Conservation (phyloP, 92 coral and sea anemone genomes). For the Umimayanthus kanabou region DNA sequence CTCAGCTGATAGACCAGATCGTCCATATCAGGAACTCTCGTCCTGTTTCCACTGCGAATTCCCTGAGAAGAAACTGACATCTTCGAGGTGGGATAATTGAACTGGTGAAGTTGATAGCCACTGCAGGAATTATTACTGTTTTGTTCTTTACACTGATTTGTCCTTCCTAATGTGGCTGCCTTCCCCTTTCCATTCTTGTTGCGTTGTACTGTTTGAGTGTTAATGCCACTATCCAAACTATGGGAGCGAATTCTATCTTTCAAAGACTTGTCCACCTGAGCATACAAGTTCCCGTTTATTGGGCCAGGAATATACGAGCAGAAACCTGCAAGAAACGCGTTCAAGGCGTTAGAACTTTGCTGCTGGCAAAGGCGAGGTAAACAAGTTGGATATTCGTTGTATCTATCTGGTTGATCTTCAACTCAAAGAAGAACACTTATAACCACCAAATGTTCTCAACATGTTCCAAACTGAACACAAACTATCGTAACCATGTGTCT, state of each 20-base stretch:
- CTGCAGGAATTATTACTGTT: slow-evolving; percentile 42
- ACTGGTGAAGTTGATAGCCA: slow-evolving; percentile 40
- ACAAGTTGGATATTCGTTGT: neutral
- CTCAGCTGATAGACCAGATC: slow-evolving; percentile 80
- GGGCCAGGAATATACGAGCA: slow-evolving; percentile 90
- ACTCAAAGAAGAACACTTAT: neutral
- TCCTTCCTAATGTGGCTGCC: slow-evolving; percentile 58
- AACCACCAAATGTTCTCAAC: too few species aligned
- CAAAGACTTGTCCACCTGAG: slow-evolving; percentile 90
- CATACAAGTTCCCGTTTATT: slow-evolving; percentile 93
- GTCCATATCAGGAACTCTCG: slow-evolving; percentile 80
- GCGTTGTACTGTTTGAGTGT: slow-evolving; percentile 54
- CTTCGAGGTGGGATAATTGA: neutral
- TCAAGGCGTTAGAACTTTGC: neutral
- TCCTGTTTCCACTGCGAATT: slow-evolving; percentile 58
- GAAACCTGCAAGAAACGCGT: slow-evolving; percentile 2
- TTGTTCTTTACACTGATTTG: slow-evolving; percentile 41
- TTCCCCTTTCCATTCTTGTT: slow-evolving; percentile 58
- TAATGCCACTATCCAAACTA: slow-evolving; percentile 72
- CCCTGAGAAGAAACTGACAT: slow-evolving; percentile 49
- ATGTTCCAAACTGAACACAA: too few species aligned
- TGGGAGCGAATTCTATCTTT: slow-evolving; percentile 82
- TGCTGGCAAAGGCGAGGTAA: neutral
- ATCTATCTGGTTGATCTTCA: neutral
- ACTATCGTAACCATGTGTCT: too few species aligned